Evolutionary conservation across 2,113 vertebrate genomes (phyloP), one percentile per base, ranked within the genome.

Genomic region (Ceyx margarethae): DNA sequence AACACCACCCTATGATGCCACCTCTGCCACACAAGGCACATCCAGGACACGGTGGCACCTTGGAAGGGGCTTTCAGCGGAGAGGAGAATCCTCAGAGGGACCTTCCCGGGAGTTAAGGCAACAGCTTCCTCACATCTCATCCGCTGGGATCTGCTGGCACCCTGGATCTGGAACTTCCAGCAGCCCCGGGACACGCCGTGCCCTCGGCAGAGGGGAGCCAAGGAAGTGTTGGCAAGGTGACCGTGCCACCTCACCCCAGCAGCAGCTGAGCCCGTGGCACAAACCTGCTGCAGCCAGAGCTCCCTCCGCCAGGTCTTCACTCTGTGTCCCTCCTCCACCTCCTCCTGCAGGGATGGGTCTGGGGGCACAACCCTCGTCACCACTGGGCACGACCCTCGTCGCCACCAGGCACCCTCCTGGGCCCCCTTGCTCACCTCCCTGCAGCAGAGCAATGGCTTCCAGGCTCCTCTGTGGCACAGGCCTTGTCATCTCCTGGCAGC

Each of bases 71-170:
- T 62, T 71, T 13, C 17, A 11, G 79, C 65, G 13, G 87, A 45
- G 69, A 51, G 75, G 28, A 23, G 9, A 26, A 9, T 68, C 53
- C 82, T 43, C 65, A 12, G 15, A 71, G 67, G 76, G 9, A 69
- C 83, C 62, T 76, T 40, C 31, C 54, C 15, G 64, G 68, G 50
- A 54, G 73, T 90, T 95, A 96, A 97, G 94, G 94, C 95, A 94
- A 86, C 33, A 37, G 81, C 84, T 92, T 37, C 66, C 17, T 37
- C 81, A 8, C 10, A 4, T 35, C 62, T 31, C 2, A 0, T 6
- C 48, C 22, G n/a, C 46, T 4, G 50, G 50, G 62, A 43, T 20
- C 42, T 1, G 3, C 43, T 1, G 16, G 42, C 9, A 37, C 45
- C 53, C 46, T 1, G 31, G 73, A 48, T 7, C 79, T 29, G 5